Conservation (phyloP, 2,113 vertebrate genomes). For the Pelodiscus sinensis region DNA sequence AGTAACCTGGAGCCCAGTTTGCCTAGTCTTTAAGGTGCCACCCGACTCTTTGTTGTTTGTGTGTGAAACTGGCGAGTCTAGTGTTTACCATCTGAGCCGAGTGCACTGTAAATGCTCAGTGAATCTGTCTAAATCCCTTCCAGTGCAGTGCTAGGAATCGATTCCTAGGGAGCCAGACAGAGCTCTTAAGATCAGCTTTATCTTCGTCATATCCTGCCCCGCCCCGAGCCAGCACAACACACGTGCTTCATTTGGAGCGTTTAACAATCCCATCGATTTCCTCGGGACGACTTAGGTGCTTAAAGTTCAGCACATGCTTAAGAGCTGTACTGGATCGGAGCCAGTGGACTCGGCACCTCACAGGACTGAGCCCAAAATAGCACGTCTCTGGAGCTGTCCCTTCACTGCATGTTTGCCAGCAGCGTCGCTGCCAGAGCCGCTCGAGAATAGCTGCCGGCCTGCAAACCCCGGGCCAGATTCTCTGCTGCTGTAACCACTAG, state of each 20-base stretch:
- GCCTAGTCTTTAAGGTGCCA: too few species aligned
- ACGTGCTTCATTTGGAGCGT: not conserved
- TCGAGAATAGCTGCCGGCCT: not conserved
- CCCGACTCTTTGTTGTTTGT: too few species aligned
- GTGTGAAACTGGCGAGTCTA: not conserved
- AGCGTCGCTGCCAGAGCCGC: not conserved
- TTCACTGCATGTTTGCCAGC: not conserved
- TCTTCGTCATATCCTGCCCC: not conserved
- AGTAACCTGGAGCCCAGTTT: too few species aligned
- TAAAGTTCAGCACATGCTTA: not conserved
- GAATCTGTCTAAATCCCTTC: not conserved
- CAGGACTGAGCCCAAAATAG: too few species aligned
- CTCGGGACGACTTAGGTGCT: not conserved
- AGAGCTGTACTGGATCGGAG: not conserved
- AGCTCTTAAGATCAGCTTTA: not conserved
- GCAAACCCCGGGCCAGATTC: not conserved
- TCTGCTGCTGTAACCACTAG: not conserved
- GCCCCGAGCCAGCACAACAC: not conserved
- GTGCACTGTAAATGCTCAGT: not conserved
- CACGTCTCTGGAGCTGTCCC: not conserved
- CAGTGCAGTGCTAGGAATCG: too few species aligned
- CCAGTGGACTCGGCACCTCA: not conserved
- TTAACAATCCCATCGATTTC: not conserved
- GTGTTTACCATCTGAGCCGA: not conserved
- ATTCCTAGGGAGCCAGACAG: not conserved